Base-by-base conservation (phyloP, 2,888 invertebrate species). In the Nomada ruficornis region DNA sequence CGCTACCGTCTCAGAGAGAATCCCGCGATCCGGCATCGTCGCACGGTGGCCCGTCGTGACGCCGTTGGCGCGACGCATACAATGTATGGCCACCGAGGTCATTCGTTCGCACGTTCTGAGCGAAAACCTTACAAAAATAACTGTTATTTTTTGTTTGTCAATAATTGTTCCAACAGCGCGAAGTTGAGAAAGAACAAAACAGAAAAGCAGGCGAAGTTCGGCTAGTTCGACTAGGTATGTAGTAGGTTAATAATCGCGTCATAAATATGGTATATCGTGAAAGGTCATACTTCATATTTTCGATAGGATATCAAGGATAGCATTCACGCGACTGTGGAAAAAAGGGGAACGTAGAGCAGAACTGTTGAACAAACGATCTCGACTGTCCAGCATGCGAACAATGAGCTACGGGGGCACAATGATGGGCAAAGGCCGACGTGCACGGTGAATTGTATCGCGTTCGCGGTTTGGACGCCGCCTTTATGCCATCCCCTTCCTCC, bases 401-500 rank as follows among this genome's bases (percentile, higher is more conserved):
- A 86, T 83, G 78, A 80, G 74, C 65, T 67, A 77, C 79, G 57
- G 50, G 68, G 57, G 29, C n/a, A 85, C 79, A 81, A 86, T 82
- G 79, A 83, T 85, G 76, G 74, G 68, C 77, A 76, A 80, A 78
- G 83, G 71, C 57, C 73, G 72, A 72, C 67, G 79, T 75, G 73
- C 77, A 65, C 79, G 65, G 62, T 87, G 85, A 87, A 87, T 86
- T 83, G 80, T 87, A 87, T 87, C 87, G 77, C 80, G 65, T 84
- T 84, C 70, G 80, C 68, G 70, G 63, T 73, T 76, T 76, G 29
- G 64, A 79, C 75, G 69, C 74, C 68, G 77, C 75, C 67, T 85
- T 86, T 85, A 83, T 82, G 59, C 71, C 23, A 29, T 7, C 71
- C 85, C 80, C 77, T 72, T 86, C 67, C 78, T 63, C 64, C 54